Conservation (phyloP, 2,797 vertebrate genomes). For the Enteromius afrohamiltoni region DNA sequence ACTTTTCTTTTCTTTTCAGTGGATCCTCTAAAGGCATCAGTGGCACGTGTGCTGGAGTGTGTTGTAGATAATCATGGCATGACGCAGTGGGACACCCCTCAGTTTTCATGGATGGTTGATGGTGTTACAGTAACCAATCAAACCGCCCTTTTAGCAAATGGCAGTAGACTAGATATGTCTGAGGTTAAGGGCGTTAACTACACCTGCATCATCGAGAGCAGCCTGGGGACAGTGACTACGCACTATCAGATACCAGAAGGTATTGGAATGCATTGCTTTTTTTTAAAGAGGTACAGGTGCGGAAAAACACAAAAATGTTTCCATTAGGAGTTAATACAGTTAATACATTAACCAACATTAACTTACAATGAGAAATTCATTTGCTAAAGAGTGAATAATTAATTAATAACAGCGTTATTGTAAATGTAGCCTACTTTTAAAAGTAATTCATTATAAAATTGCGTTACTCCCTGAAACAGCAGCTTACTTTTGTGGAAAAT, state of each 20-base stretch:
- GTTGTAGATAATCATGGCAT: background rate
- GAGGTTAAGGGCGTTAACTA: constrained; percentile 35
- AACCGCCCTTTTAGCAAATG: constrained; percentile 26
- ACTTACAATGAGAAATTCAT: too few species aligned
- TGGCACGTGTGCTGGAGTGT: constrained; percentile 49
- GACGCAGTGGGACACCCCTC: constrained; percentile 53
- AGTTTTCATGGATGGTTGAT: constrained; percentile 55
- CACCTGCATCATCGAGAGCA: constrained; percentile 58
- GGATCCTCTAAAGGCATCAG: background rate
- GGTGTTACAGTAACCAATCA: constrained; percentile 25
- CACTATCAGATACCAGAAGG: background rate
- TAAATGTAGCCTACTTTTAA: too few species aligned
- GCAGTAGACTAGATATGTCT: constrained; percentile 29
- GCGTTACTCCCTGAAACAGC: too few species aligned
- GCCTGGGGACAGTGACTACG: constrained; percentile 42
- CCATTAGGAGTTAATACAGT: too few species aligned
- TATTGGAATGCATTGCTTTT: background rate
- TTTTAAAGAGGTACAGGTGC: too few species aligned
- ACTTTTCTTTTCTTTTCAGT: constrained; percentile 25
- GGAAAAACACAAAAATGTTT: too few species aligned
- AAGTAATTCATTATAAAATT: too few species aligned
- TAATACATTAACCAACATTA: too few species aligned
- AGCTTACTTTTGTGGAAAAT: too few species aligned
- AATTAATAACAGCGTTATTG: too few species aligned
- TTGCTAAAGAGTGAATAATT: too few species aligned